phyloP scores from a whole-genome alignment of 2,113 vertebrate species.

The Galemys pyrenaicus region DNA sequence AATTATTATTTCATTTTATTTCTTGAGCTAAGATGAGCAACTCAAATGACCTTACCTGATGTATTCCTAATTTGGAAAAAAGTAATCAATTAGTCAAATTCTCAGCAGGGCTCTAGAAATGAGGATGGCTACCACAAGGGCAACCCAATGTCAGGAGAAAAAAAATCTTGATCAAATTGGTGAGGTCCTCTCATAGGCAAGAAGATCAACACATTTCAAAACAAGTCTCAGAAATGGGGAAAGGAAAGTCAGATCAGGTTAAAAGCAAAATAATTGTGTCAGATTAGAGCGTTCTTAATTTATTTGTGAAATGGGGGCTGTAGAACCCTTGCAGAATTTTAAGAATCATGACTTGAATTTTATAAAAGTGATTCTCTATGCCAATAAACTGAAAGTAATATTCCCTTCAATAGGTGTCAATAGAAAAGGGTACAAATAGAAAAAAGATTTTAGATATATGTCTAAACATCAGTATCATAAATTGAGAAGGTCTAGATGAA shows the following conservation, averaged over 20 bases:
- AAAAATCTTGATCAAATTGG: neutral
- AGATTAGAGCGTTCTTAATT: neutral
- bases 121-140: rapidly evolving
- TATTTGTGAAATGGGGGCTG: neutral
- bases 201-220: neutral
- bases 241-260: neutral
- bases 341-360: neutral
- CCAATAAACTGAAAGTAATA: neutral
- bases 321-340: neutral
- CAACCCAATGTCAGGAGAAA: neutral
- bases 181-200: neutral
- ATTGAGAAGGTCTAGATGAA: neutral
- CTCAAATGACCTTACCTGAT: neutral
- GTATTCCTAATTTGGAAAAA: neutral
- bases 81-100: neutral
- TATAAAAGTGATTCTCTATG: neutral
- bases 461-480: neutral
- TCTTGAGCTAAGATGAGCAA: neutral
- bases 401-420: neutral
- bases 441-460: neutral
- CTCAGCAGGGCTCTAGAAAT: neutral
- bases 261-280: neutral
- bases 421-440: neutral
- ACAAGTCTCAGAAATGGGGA: neutral
- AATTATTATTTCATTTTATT: neutral